Evolutionary conservation across 2,888 invertebrate genomes (phyloP), one percentile per base, ranked within the genome.

Genomic region (Cheilosia variabilis): DNA sequence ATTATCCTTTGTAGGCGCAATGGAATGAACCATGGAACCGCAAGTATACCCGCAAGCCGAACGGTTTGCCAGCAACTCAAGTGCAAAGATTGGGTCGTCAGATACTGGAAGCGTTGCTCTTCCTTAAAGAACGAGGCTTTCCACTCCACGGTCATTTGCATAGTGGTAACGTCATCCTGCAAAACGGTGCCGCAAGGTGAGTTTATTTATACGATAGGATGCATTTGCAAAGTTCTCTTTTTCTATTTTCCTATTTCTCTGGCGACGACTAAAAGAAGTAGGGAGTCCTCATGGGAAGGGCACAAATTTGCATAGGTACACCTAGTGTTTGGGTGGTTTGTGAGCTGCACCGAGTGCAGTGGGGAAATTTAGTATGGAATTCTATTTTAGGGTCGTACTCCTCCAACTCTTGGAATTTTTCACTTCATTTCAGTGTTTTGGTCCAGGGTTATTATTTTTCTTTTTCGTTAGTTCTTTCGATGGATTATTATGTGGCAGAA

Each of bases 181-280:
- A 98, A 90, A 97, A 98, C 91, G 97, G 98, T 22, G 97, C 97
- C 1, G 98, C 98, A 62, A 94, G 98, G 96, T 96, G 89, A 91
- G 91, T 84, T 60, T 81, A 87, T 86, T 86, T 72, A 60, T 77
- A 66, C 52, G 60, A 75, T 7, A n/a, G 45, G 37, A 69, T 77
- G 77, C 62, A 62, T 4, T 24, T 57, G 6, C n/a, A n/a, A 7
- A 19, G 13, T 24, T 43, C n/a, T 62, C 53, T 60, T 37, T 4
- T 37, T 4, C 37, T 13, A 10, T 13, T 13, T 13, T 37, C 4
- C 37, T n/a, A 7, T n/a, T 37, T 58, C 37, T 13, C 60, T 71
- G 37, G 37, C 50, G 50, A 41, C 17, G 24, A 60, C 71, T 31
- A 34, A 22, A 22, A 31, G 45, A 57, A 57, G 57, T 58, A 9